Evolutionary conservation across 2,888 invertebrate genomes (phyloP).

Genomic region (Sclerodermus sp.): DNA sequence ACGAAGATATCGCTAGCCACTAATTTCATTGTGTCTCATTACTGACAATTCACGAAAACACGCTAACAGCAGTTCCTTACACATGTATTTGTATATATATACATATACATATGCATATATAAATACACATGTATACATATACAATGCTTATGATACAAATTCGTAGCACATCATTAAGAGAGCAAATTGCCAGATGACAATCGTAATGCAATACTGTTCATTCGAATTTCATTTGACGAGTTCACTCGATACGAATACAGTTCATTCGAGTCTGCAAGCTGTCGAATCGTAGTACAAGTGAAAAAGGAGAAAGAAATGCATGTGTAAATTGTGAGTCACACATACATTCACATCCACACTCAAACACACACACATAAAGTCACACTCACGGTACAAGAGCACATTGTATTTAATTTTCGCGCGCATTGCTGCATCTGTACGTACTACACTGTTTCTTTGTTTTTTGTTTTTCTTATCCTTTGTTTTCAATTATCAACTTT

Average conservation of each 20-base stretch:
- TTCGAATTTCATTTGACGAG: too few relatives aligned
- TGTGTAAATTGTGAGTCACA: slow-evolving; percentile 14
- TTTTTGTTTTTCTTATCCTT: slow-evolving; percentile 55
- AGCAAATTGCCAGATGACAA: too few relatives aligned
- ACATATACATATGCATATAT: slow-evolving; percentile 17
- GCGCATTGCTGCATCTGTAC: slow-evolving; percentile 45
- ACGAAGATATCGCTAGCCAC: too few relatives aligned
- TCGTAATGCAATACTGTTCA: too few relatives aligned
- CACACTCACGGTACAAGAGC: slow-evolving; percentile 6
- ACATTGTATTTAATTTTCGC: slow-evolving; percentile 23
- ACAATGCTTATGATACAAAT: background rate
- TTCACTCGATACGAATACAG: too few relatives aligned
- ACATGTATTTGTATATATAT: slow-evolving; percentile 18
- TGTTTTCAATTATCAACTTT: slow-evolving; percentile 53
- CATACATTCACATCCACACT: background rate
- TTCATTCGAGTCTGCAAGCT: too few relatives aligned
- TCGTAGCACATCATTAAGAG: too few relatives aligned
- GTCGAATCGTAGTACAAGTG: too few relatives aligned
- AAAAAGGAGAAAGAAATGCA: slow-evolving; percentile 12
- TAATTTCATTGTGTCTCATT: too few relatives aligned
- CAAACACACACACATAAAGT: too few relatives aligned
- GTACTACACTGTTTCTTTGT: slow-evolving; percentile 56
- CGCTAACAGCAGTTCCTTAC: background rate
- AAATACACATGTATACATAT: slow-evolving; percentile 18
- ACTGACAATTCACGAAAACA: too few relatives aligned